These are phyloP conservation scores for Palloptera scutellata DNA, from an alignment of 2,888 invertebrate genomes.

Conservation along the genomic window DNA sequence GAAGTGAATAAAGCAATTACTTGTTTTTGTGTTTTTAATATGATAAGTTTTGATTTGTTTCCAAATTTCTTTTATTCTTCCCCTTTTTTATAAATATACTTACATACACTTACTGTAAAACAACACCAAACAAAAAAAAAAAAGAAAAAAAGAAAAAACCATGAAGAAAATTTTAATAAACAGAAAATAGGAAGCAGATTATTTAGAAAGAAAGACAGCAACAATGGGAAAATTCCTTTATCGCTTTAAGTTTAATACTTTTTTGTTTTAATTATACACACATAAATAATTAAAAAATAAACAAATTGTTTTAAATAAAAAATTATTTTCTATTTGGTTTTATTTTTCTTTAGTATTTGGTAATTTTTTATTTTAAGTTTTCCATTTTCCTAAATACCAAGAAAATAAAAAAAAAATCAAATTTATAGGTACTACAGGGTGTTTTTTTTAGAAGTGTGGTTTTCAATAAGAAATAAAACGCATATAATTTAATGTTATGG, in stretches of 20 bases:
- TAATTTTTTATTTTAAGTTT: too few relatives aligned
- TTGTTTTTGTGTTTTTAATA: constrained; percentile 38
- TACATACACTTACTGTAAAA: constrained; percentile 18
- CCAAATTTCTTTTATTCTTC: too few relatives aligned
- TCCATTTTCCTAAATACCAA: too few relatives aligned
- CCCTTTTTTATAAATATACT: too few relatives aligned
- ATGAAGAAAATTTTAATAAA: constrained; percentile 37
- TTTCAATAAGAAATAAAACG: too few relatives aligned
- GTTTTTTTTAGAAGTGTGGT: too few relatives aligned
- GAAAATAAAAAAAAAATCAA: too few relatives aligned
- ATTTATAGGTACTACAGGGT: too few relatives aligned
- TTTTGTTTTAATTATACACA: constrained; percentile 35
- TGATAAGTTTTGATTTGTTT: too few relatives aligned
- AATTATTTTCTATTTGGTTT: too few relatives aligned
- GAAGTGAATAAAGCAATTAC: constrained; percentile 23
- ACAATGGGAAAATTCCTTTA: constrained; percentile 24
- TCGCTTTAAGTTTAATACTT: constrained; percentile 33
- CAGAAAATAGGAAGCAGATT: constrained; percentile 17
- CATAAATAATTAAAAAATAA: constrained; percentile 32
- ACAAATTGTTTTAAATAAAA: constrained; percentile 23
- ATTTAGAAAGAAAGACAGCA: constrained; percentile 8
- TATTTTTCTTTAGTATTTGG: too few relatives aligned
- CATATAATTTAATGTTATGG: too few relatives aligned
- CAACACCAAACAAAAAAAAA: constrained; percentile 36
- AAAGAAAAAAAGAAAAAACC: constrained; percentile 29